Conservation (phyloP, 2,113 vertebrate species). For the Corydoras maculifer region DNA sequence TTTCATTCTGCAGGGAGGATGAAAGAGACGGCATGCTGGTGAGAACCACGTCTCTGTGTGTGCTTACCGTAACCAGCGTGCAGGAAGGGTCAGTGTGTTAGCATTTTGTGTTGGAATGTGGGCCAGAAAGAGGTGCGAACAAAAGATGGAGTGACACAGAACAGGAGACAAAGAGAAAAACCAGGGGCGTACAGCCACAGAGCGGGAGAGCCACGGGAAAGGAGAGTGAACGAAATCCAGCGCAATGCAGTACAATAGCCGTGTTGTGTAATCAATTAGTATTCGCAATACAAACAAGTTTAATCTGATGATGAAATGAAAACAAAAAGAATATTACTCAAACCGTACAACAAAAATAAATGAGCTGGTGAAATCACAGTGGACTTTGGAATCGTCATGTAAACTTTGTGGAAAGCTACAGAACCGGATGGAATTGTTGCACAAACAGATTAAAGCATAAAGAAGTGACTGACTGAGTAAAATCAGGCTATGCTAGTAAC, state of each 20-base stretch:
- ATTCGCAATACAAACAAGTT: not conserved
- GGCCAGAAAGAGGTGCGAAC: slow-evolving; percentile 5
- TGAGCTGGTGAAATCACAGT: not conserved
- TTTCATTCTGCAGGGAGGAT: not conserved
- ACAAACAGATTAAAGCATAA: too few species aligned
- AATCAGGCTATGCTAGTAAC: too few species aligned
- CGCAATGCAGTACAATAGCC: not conserved
- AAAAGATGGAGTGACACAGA: not conserved
- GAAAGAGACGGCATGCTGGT: slow-evolving; percentile 4
- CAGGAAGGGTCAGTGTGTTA: slow-evolving; percentile 24
- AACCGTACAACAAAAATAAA: not conserved
- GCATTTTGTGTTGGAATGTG: slow-evolving; percentile 20
- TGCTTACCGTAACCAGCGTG: not conserved
- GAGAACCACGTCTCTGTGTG: slow-evolving; percentile 9
- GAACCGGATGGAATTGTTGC: not conserved
- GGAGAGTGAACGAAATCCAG: not conserved
- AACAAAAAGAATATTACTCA: slow-evolving; percentile 2
- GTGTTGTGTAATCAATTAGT: not conserved
- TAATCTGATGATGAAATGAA: not conserved
- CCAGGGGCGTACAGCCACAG: not conserved
- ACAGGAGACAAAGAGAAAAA: not conserved
- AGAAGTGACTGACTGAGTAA: too few species aligned
- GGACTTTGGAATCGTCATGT: not conserved
- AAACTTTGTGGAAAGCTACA: slow-evolving; percentile 1
- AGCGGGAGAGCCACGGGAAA: slow-evolving; percentile 7